phyloP scores from a whole-genome alignment of 2,888 invertebrate genomes.

The Drosophila longiperda region DNA sequence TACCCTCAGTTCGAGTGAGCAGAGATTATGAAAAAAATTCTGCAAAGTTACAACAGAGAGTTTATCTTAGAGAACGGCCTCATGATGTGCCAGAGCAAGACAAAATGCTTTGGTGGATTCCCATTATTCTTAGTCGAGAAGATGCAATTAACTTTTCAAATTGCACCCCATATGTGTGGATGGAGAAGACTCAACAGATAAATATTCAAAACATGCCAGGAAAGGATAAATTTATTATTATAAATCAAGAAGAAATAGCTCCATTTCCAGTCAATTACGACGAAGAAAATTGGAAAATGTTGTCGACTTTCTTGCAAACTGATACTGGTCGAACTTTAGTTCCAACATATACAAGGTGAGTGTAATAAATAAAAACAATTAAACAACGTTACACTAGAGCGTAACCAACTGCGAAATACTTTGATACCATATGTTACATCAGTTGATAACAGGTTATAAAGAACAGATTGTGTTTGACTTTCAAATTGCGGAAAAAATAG shows the following conservation, averaged over 20 bases:
- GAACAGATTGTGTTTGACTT: too few relatives aligned
- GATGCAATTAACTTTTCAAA: slow-evolving; percentile 87
- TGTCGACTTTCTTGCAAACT: slow-evolving; percentile 88
- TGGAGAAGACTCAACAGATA: slow-evolving; percentile 87
- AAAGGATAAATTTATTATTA: slow-evolving; percentile 89
- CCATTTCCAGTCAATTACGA: slow-evolving; percentile 95
- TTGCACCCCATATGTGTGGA: slow-evolving; percentile 88
- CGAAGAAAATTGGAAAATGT: slow-evolving; percentile 90
- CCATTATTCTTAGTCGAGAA: slow-evolving; percentile 88
- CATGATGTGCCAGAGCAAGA: slow-evolving; percentile 90
- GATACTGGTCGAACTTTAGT: slow-evolving; percentile 86
- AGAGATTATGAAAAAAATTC: slow-evolving; percentile 89
- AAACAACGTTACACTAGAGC: too few relatives aligned
- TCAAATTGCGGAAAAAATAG: too few relatives aligned
- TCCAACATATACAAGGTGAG: slow-evolving; percentile 88
- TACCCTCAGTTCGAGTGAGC: slow-evolving; percentile 90
- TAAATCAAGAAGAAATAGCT: slow-evolving; percentile 94
- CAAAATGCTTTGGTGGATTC: slow-evolving; percentile 91
- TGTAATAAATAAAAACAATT: not conserved
- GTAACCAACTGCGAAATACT: too few relatives aligned
- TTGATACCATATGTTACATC: too few relatives aligned
- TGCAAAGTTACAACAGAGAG: slow-evolving; percentile 87
- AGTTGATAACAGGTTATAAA: too few relatives aligned
- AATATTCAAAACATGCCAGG: slow-evolving; percentile 86
- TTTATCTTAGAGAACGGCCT: slow-evolving; percentile 90